Percentiles rank a stretch among this genome's conserved stretches.
Evolutionary conservation across 2,797 vertebrate genomes (phyloP).

Genomic region (Melanotaenia boesemani): DNA sequence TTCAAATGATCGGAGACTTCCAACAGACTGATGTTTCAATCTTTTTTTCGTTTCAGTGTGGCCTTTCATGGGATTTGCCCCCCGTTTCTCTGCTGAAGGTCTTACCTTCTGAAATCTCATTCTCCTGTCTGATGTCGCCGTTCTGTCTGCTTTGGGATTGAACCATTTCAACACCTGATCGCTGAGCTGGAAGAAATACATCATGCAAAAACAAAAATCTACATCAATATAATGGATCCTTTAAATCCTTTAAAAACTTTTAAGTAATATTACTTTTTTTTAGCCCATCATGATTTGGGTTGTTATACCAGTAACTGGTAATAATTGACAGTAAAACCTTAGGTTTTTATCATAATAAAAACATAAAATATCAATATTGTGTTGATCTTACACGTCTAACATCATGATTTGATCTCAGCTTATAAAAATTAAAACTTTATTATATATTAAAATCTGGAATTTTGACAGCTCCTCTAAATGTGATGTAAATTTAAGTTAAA

Average conservation of each 20-base stretch:
- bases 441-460: no score
- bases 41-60: not conserved
- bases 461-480: not conserved
- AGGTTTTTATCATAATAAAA: not conserved
- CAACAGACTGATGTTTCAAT: not conserved
- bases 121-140: constrained; percentile 39
- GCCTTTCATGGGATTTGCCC: constrained; percentile 10
- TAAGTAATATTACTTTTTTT: not conserved
- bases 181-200: constrained; percentile 62
- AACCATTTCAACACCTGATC: constrained; percentile 41
- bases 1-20: constrained; percentile 20
- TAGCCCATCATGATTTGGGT: not conserved
- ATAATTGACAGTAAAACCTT: not conserved
- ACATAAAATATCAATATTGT: not conserved
- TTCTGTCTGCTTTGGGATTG: constrained; percentile 60
- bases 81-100: constrained; percentile 8
- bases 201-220: not conserved
- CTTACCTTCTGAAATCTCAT: constrained; percentile 83
- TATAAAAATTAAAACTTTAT: not conserved
- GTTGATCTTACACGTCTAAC: not conserved
- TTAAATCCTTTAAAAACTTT: not conserved
- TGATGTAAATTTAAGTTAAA: no score
- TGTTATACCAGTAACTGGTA: not conserved
- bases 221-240: not conserved
- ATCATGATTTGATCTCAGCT: not conserved